Conservation (phyloP, 2,888 invertebrate genomes). For the Acanthacorydalis orientalis region DNA sequence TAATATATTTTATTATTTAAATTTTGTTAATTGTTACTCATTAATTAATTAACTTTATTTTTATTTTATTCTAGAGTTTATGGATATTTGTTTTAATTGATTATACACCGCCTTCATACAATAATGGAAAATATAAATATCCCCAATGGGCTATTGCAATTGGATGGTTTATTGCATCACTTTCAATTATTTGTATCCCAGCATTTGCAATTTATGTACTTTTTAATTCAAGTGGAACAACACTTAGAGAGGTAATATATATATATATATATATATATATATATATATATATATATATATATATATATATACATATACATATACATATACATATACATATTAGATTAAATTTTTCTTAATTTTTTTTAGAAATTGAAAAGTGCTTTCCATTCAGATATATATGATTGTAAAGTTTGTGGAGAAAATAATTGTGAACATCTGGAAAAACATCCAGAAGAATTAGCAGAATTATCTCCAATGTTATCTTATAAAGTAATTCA, state of each 20-base stretch:
- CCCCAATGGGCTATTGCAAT: constrained; percentile 73
- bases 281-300: neutral
- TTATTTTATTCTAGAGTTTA: constrained; percentile 39
- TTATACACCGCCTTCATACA: constrained; percentile 71
- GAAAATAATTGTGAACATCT: constrained; percentile 58
- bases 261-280: neutral
- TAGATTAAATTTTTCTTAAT: constrained; percentile 10
- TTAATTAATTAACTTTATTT: constrained; percentile 1
- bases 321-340: no score
- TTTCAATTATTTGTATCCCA: constrained; percentile 75
- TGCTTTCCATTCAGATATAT: constrained; percentile 57
- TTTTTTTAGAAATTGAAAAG: constrained; percentile 55
- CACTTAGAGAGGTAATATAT: constrained; percentile 46
- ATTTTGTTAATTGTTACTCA: neutral
- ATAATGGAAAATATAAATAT: constrained; percentile 60
- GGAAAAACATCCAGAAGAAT: constrained; percentile 24
- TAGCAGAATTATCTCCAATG: constrained; percentile 23
- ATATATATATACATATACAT: neutral
- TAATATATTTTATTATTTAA: neutral
- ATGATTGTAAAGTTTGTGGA: constrained; percentile 57
- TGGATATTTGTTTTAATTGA: constrained; percentile 82
- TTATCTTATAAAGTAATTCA: constrained; percentile 5
- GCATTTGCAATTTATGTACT: constrained; percentile 60
- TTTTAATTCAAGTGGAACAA: constrained; percentile 50
- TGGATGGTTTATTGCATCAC: constrained; percentile 73